Conservation (phyloP, 2,113 vertebrate species). For the Porphyrio hochstetteri region DNA sequence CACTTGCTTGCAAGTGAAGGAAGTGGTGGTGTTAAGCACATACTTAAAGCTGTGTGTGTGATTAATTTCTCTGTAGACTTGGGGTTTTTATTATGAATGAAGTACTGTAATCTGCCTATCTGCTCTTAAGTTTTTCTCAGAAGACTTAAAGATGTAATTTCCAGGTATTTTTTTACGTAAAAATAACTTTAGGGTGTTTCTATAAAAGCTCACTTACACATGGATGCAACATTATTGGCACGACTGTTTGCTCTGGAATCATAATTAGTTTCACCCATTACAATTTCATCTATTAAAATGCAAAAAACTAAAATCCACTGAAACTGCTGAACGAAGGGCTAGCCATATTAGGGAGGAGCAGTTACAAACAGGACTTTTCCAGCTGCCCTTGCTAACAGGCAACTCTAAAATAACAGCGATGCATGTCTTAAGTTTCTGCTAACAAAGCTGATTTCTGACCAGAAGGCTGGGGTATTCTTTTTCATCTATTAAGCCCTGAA, state of each 20-base stretch:
- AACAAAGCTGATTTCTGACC: slow-evolving; percentile 63
- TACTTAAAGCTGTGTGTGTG: neutral
- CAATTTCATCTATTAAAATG: neutral
- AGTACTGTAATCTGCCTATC: neutral
- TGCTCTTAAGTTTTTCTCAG: neutral
- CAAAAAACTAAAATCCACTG: neutral
- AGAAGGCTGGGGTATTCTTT: slow-evolving; percentile 60
- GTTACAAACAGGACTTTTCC: slow-evolving; percentile 33
- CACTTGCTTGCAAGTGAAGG: neutral
- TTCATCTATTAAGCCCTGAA: slow-evolving; percentile 51
- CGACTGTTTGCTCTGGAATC: neutral
- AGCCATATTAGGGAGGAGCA: slow-evolving; percentile 2
- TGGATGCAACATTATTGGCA: neutral
- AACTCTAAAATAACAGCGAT: slow-evolving; percentile 57
- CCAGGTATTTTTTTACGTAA: neutral
- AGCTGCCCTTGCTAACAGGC: slow-evolving; percentile 49
- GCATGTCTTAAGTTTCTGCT: slow-evolving; percentile 57
- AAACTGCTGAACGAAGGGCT: neutral
- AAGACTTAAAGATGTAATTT: neutral
- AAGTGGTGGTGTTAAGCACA: neutral
- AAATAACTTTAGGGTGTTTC: neutral
- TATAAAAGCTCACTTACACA: neutral
- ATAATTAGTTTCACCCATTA: neutral
- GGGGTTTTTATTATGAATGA: neutral
- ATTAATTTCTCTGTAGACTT: slow-evolving; percentile 6